phyloP scores from a whole-genome alignment of 2,113 vertebrate species.

The Mixornis gularis region DNA sequence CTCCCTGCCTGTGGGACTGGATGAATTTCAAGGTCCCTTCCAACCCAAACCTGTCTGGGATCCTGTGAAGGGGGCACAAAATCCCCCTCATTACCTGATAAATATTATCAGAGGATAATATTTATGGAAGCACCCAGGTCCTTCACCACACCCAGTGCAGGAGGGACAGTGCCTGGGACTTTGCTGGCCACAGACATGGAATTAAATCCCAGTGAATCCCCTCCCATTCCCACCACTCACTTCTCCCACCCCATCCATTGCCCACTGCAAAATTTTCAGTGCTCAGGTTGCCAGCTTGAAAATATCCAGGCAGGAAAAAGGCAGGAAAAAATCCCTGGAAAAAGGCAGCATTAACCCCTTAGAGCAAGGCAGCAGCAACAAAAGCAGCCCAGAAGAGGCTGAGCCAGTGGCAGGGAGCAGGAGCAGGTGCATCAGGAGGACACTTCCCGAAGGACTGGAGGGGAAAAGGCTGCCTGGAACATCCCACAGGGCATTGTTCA shows the following conservation, averaged over 20 bases:
- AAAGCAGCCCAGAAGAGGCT: background rate
- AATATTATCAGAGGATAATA: background rate
- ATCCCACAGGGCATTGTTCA: background rate
- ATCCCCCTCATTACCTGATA: background rate
- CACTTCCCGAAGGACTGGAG: background rate
- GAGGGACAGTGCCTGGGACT: background rate
- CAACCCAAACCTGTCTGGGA: background rate
- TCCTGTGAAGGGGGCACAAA: background rate
- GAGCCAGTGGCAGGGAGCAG: background rate
- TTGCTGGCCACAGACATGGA: fast-evolving
- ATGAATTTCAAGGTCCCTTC: background rate
- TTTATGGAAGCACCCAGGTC: background rate
- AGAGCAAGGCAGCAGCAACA: background rate
- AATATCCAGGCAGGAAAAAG: background rate
- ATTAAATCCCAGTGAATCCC: background rate
- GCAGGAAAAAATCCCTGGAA: background rate
- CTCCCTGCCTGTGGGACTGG: background rate
- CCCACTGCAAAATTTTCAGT: background rate
- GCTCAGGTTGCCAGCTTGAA: background rate
- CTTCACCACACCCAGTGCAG: fast-evolving
- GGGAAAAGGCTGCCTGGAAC: background rate
- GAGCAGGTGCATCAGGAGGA: background rate
- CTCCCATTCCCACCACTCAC: background rate
- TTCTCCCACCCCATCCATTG: fast-evolving
- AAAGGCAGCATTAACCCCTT: background rate